Evolutionary conservation across 2,797 vertebrate species (phyloP), one percentile per base, ranked within the genome.

Genomic region (Danio jaintianensis): DNA sequence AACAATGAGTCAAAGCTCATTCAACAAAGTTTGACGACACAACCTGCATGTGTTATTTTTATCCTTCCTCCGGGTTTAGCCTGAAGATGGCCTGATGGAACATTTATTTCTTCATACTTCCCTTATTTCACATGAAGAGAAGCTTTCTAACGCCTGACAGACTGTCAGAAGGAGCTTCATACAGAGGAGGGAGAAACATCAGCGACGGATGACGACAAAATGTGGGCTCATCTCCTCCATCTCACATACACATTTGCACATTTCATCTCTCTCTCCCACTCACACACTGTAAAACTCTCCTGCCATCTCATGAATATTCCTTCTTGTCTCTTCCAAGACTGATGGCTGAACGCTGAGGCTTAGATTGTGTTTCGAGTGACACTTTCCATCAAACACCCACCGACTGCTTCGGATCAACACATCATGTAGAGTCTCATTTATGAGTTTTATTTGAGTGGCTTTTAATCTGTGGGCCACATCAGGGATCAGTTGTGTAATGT

Each of bases 121-220:
- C 55, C 36, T 9, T 45, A 6, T 36, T 73, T 9, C 11, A 16
- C 3, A n/a, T 11, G 9, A 22, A 67, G 1, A 67, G 36, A 56
- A 12, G 64, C 45, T 36, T 48, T 48, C 22, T 48, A 16, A 67
- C 7, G 1, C 45, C 64, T 36, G 45, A 29, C 45, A 48, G 64
- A 47, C 63, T 29, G 20, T 29, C 38, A 68, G 43, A 66, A 56
- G 3, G 20, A 15, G 6, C 13, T 47, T 68, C n/a, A 91, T 88
- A 89, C 89, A 43, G 81, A 87, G 55, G 66, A 45, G 18, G 88
- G 89, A 89, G 89, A 89, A 91, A 92, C 90, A 89, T 91, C 90
- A 90, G 90, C 90, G 91, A 91, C 85, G 77, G 11, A 82, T 93
- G 93, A 94, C 90, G 91, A 91, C 84, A 85, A 84, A 92, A 79